phyloP scores from a whole-genome alignment of 2,113 vertebrate species.

The Cebidichthys violaceus region DNA sequence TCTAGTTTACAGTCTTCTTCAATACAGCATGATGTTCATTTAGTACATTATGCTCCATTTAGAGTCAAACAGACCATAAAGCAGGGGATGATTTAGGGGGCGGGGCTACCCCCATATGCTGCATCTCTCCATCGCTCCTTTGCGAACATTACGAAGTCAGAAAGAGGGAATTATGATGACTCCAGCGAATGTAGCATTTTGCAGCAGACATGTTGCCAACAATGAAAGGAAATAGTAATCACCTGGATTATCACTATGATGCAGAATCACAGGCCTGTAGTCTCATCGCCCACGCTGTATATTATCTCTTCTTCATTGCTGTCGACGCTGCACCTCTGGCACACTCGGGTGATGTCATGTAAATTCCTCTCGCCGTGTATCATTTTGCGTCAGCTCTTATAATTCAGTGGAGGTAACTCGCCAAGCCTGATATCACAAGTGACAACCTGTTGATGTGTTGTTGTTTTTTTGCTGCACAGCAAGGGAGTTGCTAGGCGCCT shows the following conservation, averaged over 20 bases:
- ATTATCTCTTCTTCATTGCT: not conserved
- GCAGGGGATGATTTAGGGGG: too few species aligned
- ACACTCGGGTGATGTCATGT: conserved; percentile 70
- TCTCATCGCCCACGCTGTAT: not conserved
- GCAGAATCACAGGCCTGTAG: not conserved
- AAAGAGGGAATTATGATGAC: not conserved
- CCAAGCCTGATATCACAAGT: conserved; percentile 69
- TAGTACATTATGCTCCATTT: not conserved
- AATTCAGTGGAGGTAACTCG: conserved; percentile 52
- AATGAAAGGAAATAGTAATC: conserved; percentile 18
- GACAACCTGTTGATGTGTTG: conserved; percentile 81
- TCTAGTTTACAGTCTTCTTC: not conserved
- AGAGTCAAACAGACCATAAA: not conserved
- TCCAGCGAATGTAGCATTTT: not conserved
- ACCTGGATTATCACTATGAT: not conserved
- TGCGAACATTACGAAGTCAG: not conserved
- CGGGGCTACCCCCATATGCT: too few species aligned
- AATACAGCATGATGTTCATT: not conserved
- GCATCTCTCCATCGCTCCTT: not conserved
- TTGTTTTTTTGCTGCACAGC: conserved; percentile 50
- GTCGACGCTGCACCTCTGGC: conserved; percentile 7
- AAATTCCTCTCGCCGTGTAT: conserved; percentile 69
- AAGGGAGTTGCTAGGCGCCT: conserved; percentile 73
- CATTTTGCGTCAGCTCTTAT: conserved; percentile 69
- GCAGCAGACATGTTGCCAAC: not conserved